Evolutionary conservation across 2,113 vertebrate genomes (phyloP).

Genomic region (Cochlearius cochlearius): DNA sequence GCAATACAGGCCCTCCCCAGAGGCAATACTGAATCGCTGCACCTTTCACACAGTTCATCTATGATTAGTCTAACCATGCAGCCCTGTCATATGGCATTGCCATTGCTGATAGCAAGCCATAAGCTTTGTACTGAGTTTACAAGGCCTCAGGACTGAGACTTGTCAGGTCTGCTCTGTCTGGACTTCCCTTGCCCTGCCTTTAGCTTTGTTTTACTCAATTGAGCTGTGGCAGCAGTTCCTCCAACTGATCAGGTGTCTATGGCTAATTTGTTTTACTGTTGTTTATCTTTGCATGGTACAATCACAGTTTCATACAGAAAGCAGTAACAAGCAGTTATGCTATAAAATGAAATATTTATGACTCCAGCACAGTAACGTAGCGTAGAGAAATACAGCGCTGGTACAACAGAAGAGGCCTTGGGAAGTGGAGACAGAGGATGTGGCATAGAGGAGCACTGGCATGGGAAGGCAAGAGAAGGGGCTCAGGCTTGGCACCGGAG

Average conservation of each 20-base stretch:
- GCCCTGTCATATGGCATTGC: neutral
- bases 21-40: neutral
- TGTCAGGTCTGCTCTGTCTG: neutral
- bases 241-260: neutral
- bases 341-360: neutral
- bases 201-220: neutral
- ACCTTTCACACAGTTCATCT: neutral
- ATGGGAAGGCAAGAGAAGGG: neutral
- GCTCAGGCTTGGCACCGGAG: neutral
- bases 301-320: neutral
- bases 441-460: neutral
- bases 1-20: neutral
- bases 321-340: neutral
- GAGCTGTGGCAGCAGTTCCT: neutral
- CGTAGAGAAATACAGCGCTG: accelerated
- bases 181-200: neutral
- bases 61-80: neutral
- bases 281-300: neutral
- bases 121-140: neutral
- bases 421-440: neutral
- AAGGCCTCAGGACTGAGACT: neutral
- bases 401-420: neutral
- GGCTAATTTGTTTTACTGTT: neutral
- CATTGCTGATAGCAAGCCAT: neutral
- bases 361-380: neutral